Percentiles rank a stretch among this genome's conserved stretches.
These are phyloP conservation scores for Yponomeuta cagnagella DNA, from an alignment of 2,888 invertebrate species.

Conservation along the genomic window DNA sequence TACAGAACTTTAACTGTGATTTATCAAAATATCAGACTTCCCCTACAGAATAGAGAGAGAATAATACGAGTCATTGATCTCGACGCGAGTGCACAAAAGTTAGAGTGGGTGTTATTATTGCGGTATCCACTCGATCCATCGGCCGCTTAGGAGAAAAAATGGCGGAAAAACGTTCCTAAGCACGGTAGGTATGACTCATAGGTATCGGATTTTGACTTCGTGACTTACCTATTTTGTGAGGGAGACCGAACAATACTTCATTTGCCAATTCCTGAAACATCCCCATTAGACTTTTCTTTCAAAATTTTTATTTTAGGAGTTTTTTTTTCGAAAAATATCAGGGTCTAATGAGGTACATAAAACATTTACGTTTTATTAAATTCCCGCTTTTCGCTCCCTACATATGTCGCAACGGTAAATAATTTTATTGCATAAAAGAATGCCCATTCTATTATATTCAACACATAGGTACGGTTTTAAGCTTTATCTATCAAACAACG, in stretches of 20 bases:
- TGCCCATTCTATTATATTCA: no score
- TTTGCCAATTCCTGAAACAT: not conserved
- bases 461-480: no score
- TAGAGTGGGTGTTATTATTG: constrained; percentile 13
- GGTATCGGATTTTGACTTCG: not conserved
- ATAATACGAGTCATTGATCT: constrained; percentile 13
- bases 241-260: not conserved
- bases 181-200: not conserved
- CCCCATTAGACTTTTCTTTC: no score
- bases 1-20: not conserved
- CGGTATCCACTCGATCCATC: constrained; percentile 7
- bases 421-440: no score
- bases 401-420: no score
- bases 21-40: not conserved
- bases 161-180: not conserved
- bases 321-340: no score
- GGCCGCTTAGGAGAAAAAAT: not conserved
- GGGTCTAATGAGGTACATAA: no score
- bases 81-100: not conserved
- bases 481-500: no score
- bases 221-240: not conserved
- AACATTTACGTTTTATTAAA: no score
- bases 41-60: not conserved
- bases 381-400: no score
- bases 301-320: no score